Evolutionary conservation across 2,888 invertebrate genomes (phyloP), one percentile per base, ranked within the genome.

Genomic region (Euzophera pinguis): DNA sequence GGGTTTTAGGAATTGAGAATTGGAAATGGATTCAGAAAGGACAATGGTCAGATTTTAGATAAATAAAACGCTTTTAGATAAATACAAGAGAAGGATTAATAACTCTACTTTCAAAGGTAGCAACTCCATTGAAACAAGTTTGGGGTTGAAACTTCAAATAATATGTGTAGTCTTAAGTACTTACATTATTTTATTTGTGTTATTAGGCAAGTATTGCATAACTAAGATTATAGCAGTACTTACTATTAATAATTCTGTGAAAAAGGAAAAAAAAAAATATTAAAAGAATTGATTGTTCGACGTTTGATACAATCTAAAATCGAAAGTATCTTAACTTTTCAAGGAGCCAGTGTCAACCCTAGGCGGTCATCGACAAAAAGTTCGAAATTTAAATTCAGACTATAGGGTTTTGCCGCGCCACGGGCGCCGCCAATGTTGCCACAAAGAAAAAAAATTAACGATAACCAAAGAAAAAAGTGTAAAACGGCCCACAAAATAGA

Each of bases 401-500:
- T 74, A 82, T 84, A 84, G 83, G 80, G 80, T 78, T 80, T 78
- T 57, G 75, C 79, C 83, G 80, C 81, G 64, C 82, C 81, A 75
- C 82, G 79, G 84, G 86, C 86, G 85, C 86, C 85, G 81, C 77
- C 67, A 63, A 68, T 74, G 61, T 66, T 72, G 72, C 77, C 73
- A 69, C 69, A 54, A 61, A 78, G n/a, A n/a, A 76, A 84, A 88
- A 86, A 85, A 82, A 72, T 58, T 60, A 68, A 71, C 69, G 67
- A 61, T 59, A 54, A 14, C 45, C 45, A 10, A 59, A 72, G 65
- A 84, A 85, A 88, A 85, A 85, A 84, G 88, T 87, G 87, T 86
- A 85, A 89, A 84, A 73, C 75, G 73, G 69, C 69, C 74, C 78
- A 84, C 82, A 80, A 82, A 83, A 85, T 80, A 81, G 78, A 80